These are phyloP conservation scores for Bolinopsis microptera DNA, from an alignment of 37 sponge, comb jelly and placozoan species.

Conservation along the genomic window DNA sequence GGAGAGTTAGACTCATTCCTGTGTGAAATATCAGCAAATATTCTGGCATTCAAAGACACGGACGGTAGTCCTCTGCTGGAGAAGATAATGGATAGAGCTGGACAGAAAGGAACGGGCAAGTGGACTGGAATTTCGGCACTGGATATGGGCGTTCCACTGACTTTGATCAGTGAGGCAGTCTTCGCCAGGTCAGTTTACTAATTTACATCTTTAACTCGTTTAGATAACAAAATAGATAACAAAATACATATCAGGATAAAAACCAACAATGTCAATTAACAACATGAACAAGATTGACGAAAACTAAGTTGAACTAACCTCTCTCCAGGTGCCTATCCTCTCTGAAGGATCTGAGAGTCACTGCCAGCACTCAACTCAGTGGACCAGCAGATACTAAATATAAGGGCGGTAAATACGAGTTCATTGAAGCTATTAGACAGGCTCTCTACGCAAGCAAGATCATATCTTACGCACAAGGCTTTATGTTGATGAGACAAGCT, in stretches of 20 bases:
- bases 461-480: constrained; percentile 96
- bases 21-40: constrained; percentile 90
- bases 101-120: constrained; percentile 99
- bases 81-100: constrained; percentile 95
- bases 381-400: constrained; percentile 72
- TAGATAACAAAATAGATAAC: too few relatives aligned
- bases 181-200: constrained; percentile 97
- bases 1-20: constrained; percentile 96
- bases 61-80: constrained; percentile 84
- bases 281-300: too few relatives aligned
- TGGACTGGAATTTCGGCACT: constrained; percentile 99
- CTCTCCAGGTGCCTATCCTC: constrained; percentile 82
- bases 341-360: constrained; percentile 85
- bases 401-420: constrained; percentile 75
- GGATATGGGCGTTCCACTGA: constrained; percentile 94
- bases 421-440: constrained; percentile 79
- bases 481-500: constrained; percentile 93
- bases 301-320: too few relatives aligned
- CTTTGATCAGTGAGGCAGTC: constrained; percentile 95
- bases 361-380: constrained; percentile 75
- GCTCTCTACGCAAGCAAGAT: constrained; percentile 98
- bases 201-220: too few relatives aligned
- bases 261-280: too few relatives aligned
- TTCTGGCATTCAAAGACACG: constrained; percentile 88
- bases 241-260: too few relatives aligned